Conservation (phyloP, 2,113 vertebrate species). For the Solea senegalensis region DNA sequence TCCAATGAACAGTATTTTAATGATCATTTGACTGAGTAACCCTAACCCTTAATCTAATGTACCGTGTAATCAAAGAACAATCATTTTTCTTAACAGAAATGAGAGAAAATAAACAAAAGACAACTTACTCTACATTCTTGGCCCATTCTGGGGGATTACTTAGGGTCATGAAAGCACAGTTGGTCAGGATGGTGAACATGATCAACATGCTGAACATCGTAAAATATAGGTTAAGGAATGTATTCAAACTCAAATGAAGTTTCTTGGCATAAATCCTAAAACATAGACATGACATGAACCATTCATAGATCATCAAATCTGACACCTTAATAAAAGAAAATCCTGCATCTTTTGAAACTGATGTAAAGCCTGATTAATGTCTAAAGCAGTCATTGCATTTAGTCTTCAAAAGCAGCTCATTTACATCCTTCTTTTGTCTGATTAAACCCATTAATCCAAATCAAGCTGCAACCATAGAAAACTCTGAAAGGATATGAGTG, state of each 20-base stretch:
- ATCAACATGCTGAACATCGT: constrained; percentile 99
- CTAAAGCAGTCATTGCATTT: constrained; percentile 6
- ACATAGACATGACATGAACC: too few species aligned
- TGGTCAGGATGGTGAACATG: constrained; percentile 99
- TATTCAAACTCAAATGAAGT: neutral
- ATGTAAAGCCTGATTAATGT: neutral
- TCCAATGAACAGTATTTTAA: too few species aligned
- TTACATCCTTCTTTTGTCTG: constrained; percentile 49
- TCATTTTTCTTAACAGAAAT: neutral
- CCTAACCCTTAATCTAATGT: too few species aligned
- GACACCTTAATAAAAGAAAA: too few species aligned
- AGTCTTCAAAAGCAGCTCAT: constrained; percentile 14
- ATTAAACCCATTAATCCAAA: constrained; percentile 48
- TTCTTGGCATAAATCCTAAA: too few species aligned
- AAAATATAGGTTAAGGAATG: constrained; percentile 85
- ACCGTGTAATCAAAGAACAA: too few species aligned
- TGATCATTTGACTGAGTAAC: too few species aligned
- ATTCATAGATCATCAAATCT: too few species aligned
- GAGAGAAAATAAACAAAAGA: neutral
- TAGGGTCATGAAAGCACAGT: constrained; percentile 98
- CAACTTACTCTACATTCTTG: constrained; percentile 99
- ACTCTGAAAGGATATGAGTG: constrained; percentile 97
- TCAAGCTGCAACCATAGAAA: constrained; percentile 32
- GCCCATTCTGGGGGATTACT: constrained; percentile 96
- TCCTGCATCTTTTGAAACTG: neutral